Evolutionary conservation across 2,888 invertebrate species (phyloP).

Genomic region (Rhogogaster chlorosoma): DNA sequence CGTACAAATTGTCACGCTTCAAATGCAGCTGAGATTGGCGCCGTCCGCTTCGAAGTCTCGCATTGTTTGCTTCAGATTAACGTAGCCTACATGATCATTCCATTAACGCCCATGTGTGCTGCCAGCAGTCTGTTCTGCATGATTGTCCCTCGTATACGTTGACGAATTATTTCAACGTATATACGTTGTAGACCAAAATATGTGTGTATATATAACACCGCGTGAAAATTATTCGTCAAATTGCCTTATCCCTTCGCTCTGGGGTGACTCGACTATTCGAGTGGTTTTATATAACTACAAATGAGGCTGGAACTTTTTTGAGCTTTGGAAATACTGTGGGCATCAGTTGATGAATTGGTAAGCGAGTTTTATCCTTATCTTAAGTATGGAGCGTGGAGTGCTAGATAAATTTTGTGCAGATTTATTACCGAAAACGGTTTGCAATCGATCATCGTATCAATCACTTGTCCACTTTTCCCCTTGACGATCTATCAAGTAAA

Average conservation of each 20-base stretch:
- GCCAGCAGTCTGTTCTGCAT: slow-evolving; percentile 17
- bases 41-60: slow-evolving; percentile 15
- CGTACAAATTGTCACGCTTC: slow-evolving; percentile 28
- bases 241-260: background rate
- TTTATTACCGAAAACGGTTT: slow-evolving; percentile 16
- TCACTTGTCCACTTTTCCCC: background rate
- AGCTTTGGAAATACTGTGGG: background rate
- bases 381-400: slow-evolving; percentile 10
- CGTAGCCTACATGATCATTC: slow-evolving; percentile 69
- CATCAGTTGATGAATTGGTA: slow-evolving; percentile 32
- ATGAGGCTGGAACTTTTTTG: background rate
- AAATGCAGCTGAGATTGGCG: slow-evolving; percentile 41
- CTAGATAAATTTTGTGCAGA: background rate
- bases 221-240: slow-evolving; percentile 20
- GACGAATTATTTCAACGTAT: slow-evolving; percentile 37
- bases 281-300: background rate
- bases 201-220: background rate
- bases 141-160: slow-evolving; percentile 31
- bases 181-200: slow-evolving; percentile 9
- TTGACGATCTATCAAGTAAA: background rate
- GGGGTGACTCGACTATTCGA: background rate
- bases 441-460: slow-evolving; percentile 19
- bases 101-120: slow-evolving; percentile 65
- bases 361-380: slow-evolving; percentile 34
- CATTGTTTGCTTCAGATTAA: slow-evolving; percentile 65